Evolutionary conservation across 2,797 vertebrate species (phyloP).

Genomic region (Cottoperca gobio): DNA sequence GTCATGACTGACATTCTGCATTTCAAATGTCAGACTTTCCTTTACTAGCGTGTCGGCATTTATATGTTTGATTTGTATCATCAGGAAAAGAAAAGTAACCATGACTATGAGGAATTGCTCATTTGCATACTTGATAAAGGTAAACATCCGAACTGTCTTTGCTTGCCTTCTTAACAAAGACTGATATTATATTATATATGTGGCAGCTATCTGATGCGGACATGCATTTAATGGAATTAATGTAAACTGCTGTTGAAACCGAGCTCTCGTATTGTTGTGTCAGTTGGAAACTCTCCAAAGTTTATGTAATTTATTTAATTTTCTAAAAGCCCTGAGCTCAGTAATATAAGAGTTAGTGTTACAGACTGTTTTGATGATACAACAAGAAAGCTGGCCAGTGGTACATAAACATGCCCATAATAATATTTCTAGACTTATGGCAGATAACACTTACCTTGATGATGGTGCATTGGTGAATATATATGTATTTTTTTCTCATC

Average conservation of each 20-base stretch:
- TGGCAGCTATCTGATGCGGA: not conserved
- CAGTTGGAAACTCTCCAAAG: slow-evolving; percentile 20
- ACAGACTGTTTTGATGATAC: slow-evolving; percentile 20
- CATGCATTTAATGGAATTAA: slow-evolving; percentile 1
- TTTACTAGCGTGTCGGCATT: not conserved
- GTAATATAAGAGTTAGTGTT: too few species aligned
- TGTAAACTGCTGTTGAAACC: slow-evolving; percentile 8
- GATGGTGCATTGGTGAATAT: not conserved
- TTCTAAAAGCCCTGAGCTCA: slow-evolving; percentile 1
- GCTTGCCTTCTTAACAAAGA: slow-evolving; percentile 5
- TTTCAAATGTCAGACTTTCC: not conserved
- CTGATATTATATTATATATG: not conserved
- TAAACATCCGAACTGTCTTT: not conserved
- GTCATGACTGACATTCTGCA: not conserved
- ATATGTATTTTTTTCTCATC: not conserved
- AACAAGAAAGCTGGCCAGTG: slow-evolving; percentile 14
- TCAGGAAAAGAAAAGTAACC: not conserved
- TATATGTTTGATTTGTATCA: not conserved
- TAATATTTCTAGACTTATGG: not conserved
- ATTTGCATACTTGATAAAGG: not conserved
- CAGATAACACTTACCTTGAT: not conserved
- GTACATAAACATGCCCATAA: not conserved
- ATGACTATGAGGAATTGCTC: not conserved
- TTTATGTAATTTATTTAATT: not conserved
- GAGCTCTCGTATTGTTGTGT: not conserved